Conservation (phyloP, 2,113 vertebrate species). For the Rostratula benghalensis region DNA sequence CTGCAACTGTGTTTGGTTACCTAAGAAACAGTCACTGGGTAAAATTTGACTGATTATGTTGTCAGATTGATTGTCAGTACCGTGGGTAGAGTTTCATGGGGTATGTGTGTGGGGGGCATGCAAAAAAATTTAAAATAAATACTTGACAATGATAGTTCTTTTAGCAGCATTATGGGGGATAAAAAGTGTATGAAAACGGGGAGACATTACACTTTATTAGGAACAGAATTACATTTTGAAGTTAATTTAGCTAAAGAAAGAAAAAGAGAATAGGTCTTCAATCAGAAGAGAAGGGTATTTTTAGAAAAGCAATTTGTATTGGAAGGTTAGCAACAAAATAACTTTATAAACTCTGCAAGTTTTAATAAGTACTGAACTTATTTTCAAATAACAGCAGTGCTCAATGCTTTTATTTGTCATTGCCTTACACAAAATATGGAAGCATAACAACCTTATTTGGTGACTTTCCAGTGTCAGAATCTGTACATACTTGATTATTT, state of each 20-base stretch:
- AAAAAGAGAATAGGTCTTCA: neutral
- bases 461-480: neutral
- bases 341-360: slow-evolving; percentile 1
- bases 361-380: neutral
- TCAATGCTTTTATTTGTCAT: neutral
- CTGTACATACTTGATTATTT: neutral
- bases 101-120: neutral
- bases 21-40: slow-evolving; percentile 49
- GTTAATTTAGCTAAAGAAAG: neutral
- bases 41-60: slow-evolving; percentile 52
- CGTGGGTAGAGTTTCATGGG: slow-evolving; percentile 22
- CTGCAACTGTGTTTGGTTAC: neutral
- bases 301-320: slow-evolving; percentile 12
- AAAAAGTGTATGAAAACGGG: neutral
- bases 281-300: neutral
- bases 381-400: neutral
- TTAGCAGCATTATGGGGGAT: neutral
- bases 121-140: slow-evolving; percentile 38
- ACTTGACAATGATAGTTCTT: neutral
- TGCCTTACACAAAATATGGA: neutral
- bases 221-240: neutral
- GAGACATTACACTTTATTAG: neutral
- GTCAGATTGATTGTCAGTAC: slow-evolving; percentile 66
- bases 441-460: neutral
- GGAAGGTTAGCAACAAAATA: slow-evolving; percentile 4